Percentiles rank a stretch among this genome's conserved stretches.
Evolutionary conservation across 1,140 invertebrate species (phyloP).

Genomic region (Leguminivora glycinivorella): DNA sequence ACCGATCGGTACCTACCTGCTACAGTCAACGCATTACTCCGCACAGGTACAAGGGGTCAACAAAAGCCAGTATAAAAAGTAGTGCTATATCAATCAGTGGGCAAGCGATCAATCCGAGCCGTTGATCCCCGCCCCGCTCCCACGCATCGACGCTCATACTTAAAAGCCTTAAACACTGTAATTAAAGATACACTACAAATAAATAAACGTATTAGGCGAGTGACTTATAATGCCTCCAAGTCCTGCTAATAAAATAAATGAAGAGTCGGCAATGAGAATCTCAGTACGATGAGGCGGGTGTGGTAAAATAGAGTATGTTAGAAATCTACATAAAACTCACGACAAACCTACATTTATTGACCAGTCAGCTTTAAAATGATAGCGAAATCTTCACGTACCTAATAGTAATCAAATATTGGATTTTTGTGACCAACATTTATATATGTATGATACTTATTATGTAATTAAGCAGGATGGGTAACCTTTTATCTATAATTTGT

Average conservation of each 20-base stretch:
- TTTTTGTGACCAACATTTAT: too few species aligned
- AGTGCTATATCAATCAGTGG: conserved; percentile 4
- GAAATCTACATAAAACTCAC: neutral
- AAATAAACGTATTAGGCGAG: conserved; percentile 60
- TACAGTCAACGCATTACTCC: neutral
- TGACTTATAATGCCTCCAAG: conserved; percentile 60
- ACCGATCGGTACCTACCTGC: neutral
- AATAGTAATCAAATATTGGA: too few species aligned
- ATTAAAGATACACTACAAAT: conserved; percentile 55
- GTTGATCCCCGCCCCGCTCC: conserved; percentile 29
- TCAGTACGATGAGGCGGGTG: conserved; percentile 17
- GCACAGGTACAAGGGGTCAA: neutral
- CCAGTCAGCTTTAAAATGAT: neutral
- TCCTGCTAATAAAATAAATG: conserved; percentile 66
- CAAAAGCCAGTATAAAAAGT: neutral
- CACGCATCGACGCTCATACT: conserved; percentile 43
- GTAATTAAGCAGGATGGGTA: too few species aligned
- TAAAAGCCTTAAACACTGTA: conserved; percentile 45
- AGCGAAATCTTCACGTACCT: neutral
- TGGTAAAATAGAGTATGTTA: conserved; percentile 33
- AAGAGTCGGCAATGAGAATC: conserved; percentile 45
- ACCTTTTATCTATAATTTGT: too few species aligned
- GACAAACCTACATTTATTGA: neutral
- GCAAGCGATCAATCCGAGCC: neutral
- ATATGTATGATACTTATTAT: too few species aligned